phyloP scores from a whole-genome alignment of 2,797 vertebrate species.

The Falco concolor region DNA sequence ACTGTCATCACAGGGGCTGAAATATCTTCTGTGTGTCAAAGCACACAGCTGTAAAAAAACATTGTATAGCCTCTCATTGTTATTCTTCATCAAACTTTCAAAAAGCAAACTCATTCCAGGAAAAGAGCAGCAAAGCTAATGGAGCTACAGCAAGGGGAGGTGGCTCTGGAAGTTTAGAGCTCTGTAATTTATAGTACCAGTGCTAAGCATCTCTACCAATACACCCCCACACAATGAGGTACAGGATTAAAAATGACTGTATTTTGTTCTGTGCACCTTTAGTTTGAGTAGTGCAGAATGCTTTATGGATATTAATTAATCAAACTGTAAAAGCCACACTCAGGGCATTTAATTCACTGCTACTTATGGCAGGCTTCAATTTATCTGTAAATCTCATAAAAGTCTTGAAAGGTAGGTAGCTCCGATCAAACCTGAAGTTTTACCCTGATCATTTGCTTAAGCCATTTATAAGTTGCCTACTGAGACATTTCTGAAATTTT shows the following conservation, averaged over 20 bases:
- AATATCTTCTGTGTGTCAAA: not conserved
- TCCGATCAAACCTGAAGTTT: not conserved
- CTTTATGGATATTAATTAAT: conserved; percentile 10
- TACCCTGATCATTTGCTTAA: not conserved
- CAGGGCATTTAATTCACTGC: not conserved
- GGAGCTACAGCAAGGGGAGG: not conserved
- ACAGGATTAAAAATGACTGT: not conserved
- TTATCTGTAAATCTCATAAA: not conserved
- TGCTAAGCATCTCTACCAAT: not conserved
- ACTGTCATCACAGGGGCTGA: not conserved
- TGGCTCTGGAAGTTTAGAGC: not conserved
- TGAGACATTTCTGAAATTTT: not conserved
- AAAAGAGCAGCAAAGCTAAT: not conserved
- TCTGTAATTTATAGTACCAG: not conserved
- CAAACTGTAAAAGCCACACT: not conserved
- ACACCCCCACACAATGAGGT: not conserved
- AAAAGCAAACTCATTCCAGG: not conserved
- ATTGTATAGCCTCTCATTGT: not conserved
- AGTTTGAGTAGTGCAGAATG: not conserved
- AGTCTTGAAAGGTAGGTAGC: not conserved
- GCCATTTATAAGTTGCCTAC: not conserved
- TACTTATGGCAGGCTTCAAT: not conserved
- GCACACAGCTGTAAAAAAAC: not conserved
- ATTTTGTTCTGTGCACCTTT: not conserved
- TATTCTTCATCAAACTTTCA: not conserved